A percentile compares a stretch with the other conserved stretches of the same genome.
These are phyloP conservation scores for Conger conger DNA, from an alignment of 2,113 vertebrate genomes.

Conservation along the genomic window DNA sequence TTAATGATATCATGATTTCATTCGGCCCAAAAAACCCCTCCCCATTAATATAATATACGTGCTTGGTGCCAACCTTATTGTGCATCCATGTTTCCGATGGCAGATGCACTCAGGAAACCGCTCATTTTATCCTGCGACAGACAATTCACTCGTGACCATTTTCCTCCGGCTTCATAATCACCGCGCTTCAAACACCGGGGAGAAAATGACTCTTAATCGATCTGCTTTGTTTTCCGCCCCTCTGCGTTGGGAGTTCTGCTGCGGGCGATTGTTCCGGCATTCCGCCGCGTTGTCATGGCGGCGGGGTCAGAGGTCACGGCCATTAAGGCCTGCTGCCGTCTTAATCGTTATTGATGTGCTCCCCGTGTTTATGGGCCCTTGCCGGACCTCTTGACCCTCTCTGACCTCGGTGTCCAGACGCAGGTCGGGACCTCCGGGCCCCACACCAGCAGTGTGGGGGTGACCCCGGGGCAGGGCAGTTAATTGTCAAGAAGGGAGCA, in stretches of 20 bases:
- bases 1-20: neutral
- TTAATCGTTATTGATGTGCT: neutral
- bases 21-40: neutral
- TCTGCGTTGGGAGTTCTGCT: neutral
- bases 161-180: neutral
- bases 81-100: neutral
- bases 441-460: neutral
- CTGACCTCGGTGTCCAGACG: constrained; percentile 50
- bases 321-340: constrained; percentile 3
- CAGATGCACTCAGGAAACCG: neutral
- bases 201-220: neutral
- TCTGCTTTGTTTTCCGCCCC: neutral
- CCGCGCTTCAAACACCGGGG: neutral
- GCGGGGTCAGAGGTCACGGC: constrained; percentile 31
- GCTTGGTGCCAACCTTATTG: neutral
- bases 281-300: constrained; percentile 9
- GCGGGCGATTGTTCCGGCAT: neutral
- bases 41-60: neutral
- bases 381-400: constrained; percentile 46
- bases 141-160: neutral
- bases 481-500: neutral
- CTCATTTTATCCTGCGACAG: neutral
- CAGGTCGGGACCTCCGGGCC: constrained; percentile 49
- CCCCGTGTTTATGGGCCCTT: constrained; percentile 53
- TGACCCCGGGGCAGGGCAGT: neutral